phyloP scores from a whole-genome alignment of 2,797 vertebrate genomes.

The Hyperoplus immaculatus region DNA sequence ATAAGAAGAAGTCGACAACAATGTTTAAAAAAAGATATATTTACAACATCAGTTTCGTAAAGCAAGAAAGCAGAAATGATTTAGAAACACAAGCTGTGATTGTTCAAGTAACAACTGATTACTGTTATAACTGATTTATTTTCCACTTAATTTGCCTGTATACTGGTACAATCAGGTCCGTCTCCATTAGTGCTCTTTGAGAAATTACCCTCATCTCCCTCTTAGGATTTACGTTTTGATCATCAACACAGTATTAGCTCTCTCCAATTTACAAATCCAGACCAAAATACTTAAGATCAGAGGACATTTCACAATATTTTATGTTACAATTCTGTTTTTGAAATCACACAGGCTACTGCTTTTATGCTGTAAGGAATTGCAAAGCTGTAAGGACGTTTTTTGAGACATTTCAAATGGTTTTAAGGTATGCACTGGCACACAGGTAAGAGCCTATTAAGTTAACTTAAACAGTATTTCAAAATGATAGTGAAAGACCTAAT shows the following conservation, averaged over 20 bases:
- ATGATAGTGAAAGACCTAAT: constrained; percentile 21
- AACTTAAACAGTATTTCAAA: constrained; percentile 40
- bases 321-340: constrained; percentile 41
- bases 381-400: constrained; percentile 18
- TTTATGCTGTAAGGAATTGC: constrained; percentile 26
- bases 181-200: background rate
- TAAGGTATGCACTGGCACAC: constrained; percentile 22
- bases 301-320: constrained; percentile 10
- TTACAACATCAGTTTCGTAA: background rate
- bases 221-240: constrained; percentile 26
- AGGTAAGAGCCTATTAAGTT: constrained; percentile 36
- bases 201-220: constrained; percentile 2
- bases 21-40: background rate
- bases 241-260: background rate
- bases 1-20: background rate
- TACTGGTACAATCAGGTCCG: constrained; percentile 4
- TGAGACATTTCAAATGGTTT: constrained; percentile 29
- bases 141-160: background rate
- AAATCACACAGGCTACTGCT: constrained; percentile 33
- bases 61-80: background rate
- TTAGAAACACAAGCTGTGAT: constrained; percentile 5
- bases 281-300: constrained; percentile 26
- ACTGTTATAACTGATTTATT: constrained; percentile 9
- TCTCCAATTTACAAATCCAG: background rate
- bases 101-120: background rate